Base-by-base conservation (phyloP, 1,140 invertebrate genomes). In the Amphibalanus amphitrite region DNA sequence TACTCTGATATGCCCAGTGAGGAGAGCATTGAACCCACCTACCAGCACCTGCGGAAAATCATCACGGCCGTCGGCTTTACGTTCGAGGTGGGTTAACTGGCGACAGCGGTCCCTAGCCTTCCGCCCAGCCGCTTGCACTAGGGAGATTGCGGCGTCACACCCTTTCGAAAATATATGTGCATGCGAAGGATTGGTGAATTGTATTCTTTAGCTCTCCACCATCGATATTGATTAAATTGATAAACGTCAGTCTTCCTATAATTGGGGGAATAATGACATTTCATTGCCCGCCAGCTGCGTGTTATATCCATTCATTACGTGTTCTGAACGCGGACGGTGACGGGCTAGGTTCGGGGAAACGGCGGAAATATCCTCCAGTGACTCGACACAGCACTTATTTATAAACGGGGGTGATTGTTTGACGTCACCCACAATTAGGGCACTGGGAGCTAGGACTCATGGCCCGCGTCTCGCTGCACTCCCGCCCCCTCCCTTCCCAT, bases 11-110 rank as follows among this genome's bases (percentile, higher is more conserved):
- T 93, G 78, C 85, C 87, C 30, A 89, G 89, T 69, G 92, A 96
- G 78, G 86, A 89, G 73, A 97, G 93, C 69, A 93, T 99, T 74
- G 97, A 99, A 81, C 92, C 97, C 0, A 91, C 90, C 70, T 96
- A 93, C 76, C 89, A 93, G 78, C 86, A 91, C 73, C 80, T 98
- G 0, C 83, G 87, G 74, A 84, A 89, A 67, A 89, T 97, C 65
- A 93, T 97, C 71, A 80, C 84, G 74, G 87, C 88, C 71, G 85
- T 93, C 72, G 96, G 96, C 65, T 99, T 99, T 82, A 82, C 85
- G 75, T 86, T 94, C 78, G 83, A 91, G 83, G 92, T 94, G 81
- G 79, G 77, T 75, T 69, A 59, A 0, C 67, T 17, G 71, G 28
- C 3, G 15, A 4, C 38, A 29, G 47, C 13, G 25, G 13, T 59